Conservation (phyloP, 2,797 vertebrate genomes). For the Lutra lutra region DNA sequence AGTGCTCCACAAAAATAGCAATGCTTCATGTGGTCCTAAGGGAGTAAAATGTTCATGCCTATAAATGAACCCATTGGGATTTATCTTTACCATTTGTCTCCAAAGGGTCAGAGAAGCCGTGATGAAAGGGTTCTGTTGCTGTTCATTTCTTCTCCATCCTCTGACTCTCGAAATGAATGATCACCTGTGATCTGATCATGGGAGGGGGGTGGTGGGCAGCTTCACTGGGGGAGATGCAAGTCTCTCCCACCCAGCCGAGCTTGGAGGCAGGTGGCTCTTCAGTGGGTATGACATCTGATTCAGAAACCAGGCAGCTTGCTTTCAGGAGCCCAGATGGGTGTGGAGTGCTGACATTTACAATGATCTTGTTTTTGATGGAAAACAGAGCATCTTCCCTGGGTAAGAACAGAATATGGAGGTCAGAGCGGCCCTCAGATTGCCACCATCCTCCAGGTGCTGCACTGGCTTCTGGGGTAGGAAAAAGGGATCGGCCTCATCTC, state of each 20-base stretch:
- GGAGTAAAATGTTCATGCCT: not conserved
- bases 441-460: rapidly evolving
- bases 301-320: slow-evolving; percentile 59
- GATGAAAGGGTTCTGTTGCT: not conserved
- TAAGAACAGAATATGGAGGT: not conserved
- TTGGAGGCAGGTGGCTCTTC: not conserved
- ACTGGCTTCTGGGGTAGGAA: not conserved
- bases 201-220: not conserved
- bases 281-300: slow-evolving; percentile 56
- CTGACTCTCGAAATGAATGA: not conserved
- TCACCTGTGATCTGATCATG: not conserved
- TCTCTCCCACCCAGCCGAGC: not conserved
- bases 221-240: rapidly evolving
- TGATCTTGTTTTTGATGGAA: slow-evolving; percentile 52
- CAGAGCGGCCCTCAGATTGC: not conserved
- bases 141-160: not conserved
- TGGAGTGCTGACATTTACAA: slow-evolving; percentile 63
- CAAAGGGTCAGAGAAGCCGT: not conserved
- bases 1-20: not conserved
- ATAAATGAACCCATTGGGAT: not conserved
- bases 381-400: slow-evolving; percentile 28
- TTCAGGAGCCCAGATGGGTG: slow-evolving; percentile 68
- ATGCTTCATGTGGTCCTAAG: not conserved
- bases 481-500: too few relatives aligned
- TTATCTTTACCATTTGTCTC: not conserved